Conservation (phyloP, 2,797 vertebrate genomes). For the Chrysocyon brachyurus region DNA sequence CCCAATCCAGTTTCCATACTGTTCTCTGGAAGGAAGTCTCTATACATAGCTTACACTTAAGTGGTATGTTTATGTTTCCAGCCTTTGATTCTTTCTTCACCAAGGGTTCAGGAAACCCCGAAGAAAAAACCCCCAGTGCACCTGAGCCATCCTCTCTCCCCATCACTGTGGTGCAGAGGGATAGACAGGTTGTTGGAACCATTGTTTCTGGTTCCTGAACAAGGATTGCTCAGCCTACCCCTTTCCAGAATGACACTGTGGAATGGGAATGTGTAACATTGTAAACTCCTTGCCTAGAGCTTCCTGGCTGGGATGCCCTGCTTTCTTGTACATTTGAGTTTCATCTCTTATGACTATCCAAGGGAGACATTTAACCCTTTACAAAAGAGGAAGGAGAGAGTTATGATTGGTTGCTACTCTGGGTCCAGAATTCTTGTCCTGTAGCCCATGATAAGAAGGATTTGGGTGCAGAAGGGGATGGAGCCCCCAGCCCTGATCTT, state of each 20-base stretch:
- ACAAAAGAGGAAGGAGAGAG: background rate
- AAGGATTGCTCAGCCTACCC: too few relatives aligned
- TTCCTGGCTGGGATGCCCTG: background rate
- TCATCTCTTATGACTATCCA: background rate
- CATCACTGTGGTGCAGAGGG: background rate
- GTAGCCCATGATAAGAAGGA: background rate
- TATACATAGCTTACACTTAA: background rate
- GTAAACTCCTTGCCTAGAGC: too few relatives aligned
- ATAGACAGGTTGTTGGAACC: too few relatives aligned
- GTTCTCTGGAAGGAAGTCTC: background rate
- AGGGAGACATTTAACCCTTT: background rate
- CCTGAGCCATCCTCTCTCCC: too few relatives aligned
- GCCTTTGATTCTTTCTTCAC: background rate
- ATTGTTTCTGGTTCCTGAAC: background rate
- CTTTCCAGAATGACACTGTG: background rate
- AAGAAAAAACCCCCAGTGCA: background rate
- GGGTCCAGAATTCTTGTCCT: background rate
- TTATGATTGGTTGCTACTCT: background rate
- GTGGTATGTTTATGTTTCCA: too few relatives aligned
- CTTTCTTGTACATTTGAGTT: background rate
- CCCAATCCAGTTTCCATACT: background rate
- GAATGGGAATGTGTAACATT: background rate
- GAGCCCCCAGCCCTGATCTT: background rate
- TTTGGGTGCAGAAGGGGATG: background rate
- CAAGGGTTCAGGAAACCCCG: background rate